These are phyloP conservation scores for Geothlypis trichas DNA, from an alignment of 2,113 vertebrate species.

Conservation along the genomic window DNA sequence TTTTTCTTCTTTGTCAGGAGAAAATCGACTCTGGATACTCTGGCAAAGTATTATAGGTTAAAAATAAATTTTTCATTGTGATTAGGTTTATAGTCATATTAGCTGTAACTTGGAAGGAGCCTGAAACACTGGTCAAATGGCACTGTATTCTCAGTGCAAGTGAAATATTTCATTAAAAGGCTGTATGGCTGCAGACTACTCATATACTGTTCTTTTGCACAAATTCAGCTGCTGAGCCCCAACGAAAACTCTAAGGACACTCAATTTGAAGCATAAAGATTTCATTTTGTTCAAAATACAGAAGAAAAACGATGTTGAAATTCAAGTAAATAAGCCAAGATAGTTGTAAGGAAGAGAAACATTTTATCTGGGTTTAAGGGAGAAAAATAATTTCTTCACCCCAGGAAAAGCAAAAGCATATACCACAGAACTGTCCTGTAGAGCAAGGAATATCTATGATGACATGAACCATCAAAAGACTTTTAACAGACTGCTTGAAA, in stretches of 20 bases:
- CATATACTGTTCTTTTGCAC: neutral
- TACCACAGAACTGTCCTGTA: neutral
- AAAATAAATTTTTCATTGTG: neutral
- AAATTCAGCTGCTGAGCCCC: neutral
- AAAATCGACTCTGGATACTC: neutral
- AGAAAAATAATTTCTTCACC: neutral
- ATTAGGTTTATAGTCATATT: neutral
- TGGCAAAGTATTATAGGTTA: neutral
- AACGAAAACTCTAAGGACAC: neutral
- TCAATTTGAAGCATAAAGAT: neutral
- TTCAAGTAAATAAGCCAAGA: neutral
- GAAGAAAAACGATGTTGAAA: neutral
- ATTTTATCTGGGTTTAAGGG: neutral
- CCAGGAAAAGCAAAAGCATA: neutral
- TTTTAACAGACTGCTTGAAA: neutral
- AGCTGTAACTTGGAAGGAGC: neutral
- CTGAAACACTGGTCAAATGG: neutral
- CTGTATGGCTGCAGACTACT: neutral
- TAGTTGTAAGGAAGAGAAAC: neutral
- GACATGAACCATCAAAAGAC: neutral
- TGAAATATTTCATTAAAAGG: neutral
- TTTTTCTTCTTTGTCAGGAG: neutral
- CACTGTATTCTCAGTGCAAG: neutral
- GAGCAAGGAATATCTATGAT: neutral
- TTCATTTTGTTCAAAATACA: neutral